Conservation (phyloP, 2,888 invertebrate species). For the Diaperis boleti region DNA sequence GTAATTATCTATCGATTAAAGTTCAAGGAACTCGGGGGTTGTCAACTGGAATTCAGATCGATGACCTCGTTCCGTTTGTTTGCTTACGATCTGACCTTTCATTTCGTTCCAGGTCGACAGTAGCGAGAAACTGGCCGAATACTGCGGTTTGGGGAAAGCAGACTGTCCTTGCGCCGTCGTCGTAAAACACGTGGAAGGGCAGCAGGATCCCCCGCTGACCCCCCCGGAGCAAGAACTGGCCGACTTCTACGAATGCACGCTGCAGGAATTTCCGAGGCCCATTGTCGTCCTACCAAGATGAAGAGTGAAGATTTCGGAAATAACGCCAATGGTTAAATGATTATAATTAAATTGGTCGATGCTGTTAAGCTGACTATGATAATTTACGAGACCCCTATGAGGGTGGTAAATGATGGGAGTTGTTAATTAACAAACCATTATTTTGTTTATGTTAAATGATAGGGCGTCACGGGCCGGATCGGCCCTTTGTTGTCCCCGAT, state of each 20-base stretch:
- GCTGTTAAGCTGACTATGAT: background rate
- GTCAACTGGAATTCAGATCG: background rate
- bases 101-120: constrained; percentile 72
- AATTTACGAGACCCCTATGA: background rate
- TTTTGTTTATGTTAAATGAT: too few species aligned
- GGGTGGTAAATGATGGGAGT: background rate
- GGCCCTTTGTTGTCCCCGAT: too few species aligned
- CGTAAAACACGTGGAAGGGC: constrained; percentile 61
- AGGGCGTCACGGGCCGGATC: too few species aligned
- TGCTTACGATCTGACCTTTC: too few species aligned
- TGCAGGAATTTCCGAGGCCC: constrained; percentile 74
- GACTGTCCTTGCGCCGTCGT: constrained; percentile 72
- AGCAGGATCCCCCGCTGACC: constrained; percentile 62
- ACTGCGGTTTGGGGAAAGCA: constrained; percentile 66
- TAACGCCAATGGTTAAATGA: too few species aligned
- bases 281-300: constrained; percentile 73
- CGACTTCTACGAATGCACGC: constrained; percentile 76
- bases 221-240: constrained; percentile 74
- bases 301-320: constrained; percentile 41
- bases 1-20: constrained; percentile 63
- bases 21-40: background rate
- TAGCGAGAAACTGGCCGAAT: constrained; percentile 68
- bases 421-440: constrained; percentile 4
- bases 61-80: background rate
- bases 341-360: background rate